Evolutionary conservation across 2,888 invertebrate species (phyloP).

Genomic region (Leucoptera coffeella): DNA sequence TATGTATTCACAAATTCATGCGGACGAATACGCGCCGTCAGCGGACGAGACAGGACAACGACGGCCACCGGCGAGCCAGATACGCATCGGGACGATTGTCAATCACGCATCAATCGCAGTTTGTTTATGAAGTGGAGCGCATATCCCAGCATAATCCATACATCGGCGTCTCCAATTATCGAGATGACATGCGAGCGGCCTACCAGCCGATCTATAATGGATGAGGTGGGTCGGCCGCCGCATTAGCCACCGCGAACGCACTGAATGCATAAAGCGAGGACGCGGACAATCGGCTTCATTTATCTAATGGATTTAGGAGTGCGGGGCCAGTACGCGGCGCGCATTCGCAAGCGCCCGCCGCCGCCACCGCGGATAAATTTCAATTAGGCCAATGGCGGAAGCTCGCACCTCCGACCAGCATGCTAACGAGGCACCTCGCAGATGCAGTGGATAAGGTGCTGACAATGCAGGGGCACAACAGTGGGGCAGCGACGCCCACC

Average conservation of each 20-base stretch:
- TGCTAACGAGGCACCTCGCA: too few species aligned
- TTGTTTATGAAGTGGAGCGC: slow-evolving; percentile 27
- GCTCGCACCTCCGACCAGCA: slow-evolving; percentile 28
- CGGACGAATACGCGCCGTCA: too few species aligned
- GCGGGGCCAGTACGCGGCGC: neutral
- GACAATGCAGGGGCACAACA: neutral
- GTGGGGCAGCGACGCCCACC: slow-evolving; percentile 15
- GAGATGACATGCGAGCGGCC: slow-evolving; percentile 27
- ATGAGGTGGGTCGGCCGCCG: slow-evolving; percentile 41
- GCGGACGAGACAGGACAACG: neutral
- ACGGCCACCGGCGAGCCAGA: neutral
- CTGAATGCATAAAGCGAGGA: slow-evolving; percentile 12
- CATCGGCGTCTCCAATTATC: slow-evolving; percentile 24
- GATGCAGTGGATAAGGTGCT: too few species aligned
- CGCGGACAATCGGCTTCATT: slow-evolving; percentile 23
- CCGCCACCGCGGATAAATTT: slow-evolving; percentile 25
- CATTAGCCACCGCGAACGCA: slow-evolving; percentile 43
- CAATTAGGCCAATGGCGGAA: slow-evolving; percentile 40
- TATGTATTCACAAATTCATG: too few species aligned
- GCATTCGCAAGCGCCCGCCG: slow-evolving; percentile 14
- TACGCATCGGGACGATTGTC: slow-evolving; percentile 19
- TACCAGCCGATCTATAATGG: slow-evolving; percentile 46
- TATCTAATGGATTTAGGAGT: slow-evolving; percentile 14
- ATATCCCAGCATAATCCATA: slow-evolving; percentile 21
- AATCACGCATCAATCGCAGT: slow-evolving; percentile 32